Evolutionary conservation across 2,888 invertebrate genomes (phyloP), one percentile per base, ranked within the genome.

Genomic region (Cryptosula pallasiana): DNA sequence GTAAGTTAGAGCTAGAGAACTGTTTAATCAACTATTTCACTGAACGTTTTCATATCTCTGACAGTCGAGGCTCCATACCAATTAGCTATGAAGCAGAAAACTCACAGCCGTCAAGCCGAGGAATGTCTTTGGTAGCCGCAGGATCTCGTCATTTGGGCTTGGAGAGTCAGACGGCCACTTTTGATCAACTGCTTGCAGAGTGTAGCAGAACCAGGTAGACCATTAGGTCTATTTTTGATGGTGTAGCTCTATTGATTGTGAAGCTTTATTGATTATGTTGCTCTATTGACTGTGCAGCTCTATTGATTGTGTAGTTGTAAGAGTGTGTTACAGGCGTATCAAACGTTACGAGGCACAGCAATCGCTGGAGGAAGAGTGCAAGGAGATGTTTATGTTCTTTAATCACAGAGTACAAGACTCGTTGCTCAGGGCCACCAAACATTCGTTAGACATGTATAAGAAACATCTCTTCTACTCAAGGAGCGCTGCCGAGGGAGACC

Each of bases 301-400:
- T n/a, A n/a, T n/a, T n/a, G n/a, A n/a, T n/a, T n/a, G n/a, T n/a
- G n/a, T n/a, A n/a, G n/a, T n/a, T n/a, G n/a, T n/a, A n/a, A n/a
- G n/a, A n/a, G n/a, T n/a, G n/a, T 16, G 5, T 57, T 25, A 5
- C 20, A 55, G 45, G 29, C 29, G 25, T 32, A 20, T 45, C 55
- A 69, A 57, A 23, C n/a, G 36, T 2, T 29, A 36, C 29, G 70
- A 70, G 25, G 45, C 55, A 25, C 73, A 73, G 55, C 72, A 75
- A 29, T 72, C 71, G 57, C 72, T 76, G 69, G 73, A 77, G 90
- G 90, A 89, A 71, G 91, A 92, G 80, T 91, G 91, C 78, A 90
- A 92, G 81, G 92, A 93, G 80, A 86, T 93, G 70, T 93, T 92
- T 81, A 90, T 90, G 0, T 90, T 90, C 81, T 93, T 92, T 79